These are phyloP conservation scores for Zootermopsis nevadensis DNA, from an alignment of 2,888 invertebrate species.

Conservation along the genomic window DNA sequence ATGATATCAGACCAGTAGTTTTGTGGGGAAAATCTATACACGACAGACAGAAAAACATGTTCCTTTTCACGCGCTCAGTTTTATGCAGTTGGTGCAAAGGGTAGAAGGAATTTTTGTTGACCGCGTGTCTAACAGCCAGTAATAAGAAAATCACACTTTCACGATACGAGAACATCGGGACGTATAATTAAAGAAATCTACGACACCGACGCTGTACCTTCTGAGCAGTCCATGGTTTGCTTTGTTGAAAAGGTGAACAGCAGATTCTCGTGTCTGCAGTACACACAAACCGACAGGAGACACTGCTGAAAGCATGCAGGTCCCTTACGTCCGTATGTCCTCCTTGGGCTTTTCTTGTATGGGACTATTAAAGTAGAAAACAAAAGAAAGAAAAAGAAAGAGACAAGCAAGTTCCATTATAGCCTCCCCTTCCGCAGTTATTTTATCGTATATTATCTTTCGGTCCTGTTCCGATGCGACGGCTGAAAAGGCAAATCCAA, in stretches of 20 bases:
- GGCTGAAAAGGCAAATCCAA: not conserved
- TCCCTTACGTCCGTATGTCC: not conserved
- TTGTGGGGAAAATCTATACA: too few species aligned
- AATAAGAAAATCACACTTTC: too few species aligned
- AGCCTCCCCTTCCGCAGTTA: not conserved
- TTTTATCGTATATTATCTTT: not conserved
- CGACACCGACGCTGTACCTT: not conserved
- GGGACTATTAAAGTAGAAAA: constrained; percentile 1
- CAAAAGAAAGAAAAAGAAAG: not conserved
- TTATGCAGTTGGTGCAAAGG: too few species aligned
- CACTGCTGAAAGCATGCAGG: not conserved
- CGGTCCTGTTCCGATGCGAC: too few species aligned
- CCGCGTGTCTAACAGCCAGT: too few species aligned
- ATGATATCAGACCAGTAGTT: too few species aligned
- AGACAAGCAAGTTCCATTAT: not conserved
- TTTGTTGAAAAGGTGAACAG: not conserved
- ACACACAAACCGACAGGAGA: not conserved
- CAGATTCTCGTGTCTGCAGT: not conserved
- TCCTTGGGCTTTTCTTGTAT: not conserved
- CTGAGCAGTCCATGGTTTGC: not conserved
- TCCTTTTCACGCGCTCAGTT: too few species aligned
- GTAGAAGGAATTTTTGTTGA: too few species aligned
- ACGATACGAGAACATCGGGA: too few species aligned
- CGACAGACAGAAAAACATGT: too few species aligned
- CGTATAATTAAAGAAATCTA: not conserved